Evolutionary conservation across 2,888 invertebrate species (phyloP).

Genomic region (Polydrusus tereticollis): DNA sequence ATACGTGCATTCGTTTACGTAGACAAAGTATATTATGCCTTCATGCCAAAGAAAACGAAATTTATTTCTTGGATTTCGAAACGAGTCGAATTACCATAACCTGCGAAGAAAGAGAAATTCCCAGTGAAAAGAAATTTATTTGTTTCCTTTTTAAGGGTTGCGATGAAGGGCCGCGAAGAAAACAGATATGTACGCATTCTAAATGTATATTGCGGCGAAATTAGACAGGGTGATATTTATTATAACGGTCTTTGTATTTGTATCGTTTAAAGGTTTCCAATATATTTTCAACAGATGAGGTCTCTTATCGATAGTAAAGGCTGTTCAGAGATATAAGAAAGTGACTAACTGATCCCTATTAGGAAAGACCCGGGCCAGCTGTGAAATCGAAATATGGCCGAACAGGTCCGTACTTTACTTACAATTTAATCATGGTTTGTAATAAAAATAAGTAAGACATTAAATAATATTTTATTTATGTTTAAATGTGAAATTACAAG

Average conservation of each 20-base stretch:
- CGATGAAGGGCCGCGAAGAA: conserved; percentile 11
- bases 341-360: no score
- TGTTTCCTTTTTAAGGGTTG: conserved; percentile 46
- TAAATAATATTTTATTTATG: no score
- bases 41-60: conserved; percentile 41
- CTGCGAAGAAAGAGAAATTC: conserved; percentile 50
- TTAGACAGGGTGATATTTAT: neutral
- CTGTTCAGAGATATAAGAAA: no score
- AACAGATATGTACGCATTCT: conserved; percentile 42
- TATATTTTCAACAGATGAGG: no score
- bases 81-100: conserved; percentile 45
- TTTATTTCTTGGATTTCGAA: conserved; percentile 49
- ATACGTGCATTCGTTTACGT: conserved; percentile 13
- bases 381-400: no score
- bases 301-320: no score
- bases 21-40: conserved; percentile 22
- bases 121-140: conserved; percentile 46
- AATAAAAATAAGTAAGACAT: no score
- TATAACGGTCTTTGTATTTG: conserved; percentile 36
- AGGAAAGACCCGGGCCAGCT: no score
- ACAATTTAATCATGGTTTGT: no score
- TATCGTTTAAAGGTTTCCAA: no score
- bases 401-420: no score
- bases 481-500: no score
- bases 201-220: conserved; percentile 20